These are phyloP conservation scores for Dasypolia templi DNA, from an alignment of 2,888 invertebrate genomes.

Conservation along the genomic window DNA sequence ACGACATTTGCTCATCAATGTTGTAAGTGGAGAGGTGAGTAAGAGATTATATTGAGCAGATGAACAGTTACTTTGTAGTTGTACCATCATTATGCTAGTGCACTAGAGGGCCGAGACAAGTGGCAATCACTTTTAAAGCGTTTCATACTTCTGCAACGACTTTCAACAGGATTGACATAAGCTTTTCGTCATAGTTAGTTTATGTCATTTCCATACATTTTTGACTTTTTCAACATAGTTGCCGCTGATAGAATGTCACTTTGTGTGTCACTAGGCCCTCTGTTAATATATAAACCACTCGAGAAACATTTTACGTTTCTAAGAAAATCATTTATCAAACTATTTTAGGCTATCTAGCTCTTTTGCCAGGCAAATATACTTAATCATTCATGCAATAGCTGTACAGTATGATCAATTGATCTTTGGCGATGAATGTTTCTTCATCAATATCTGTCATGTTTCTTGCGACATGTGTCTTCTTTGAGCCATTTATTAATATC, in stretches of 20 bases:
- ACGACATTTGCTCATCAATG: neutral
- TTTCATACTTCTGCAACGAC: neutral
- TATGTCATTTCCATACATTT: neutral
- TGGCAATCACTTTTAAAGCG: neutral
- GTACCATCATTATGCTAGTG: neutral
- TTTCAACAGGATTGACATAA: neutral
- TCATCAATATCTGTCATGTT: slow-evolving; percentile 5
- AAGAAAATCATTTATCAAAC: too few relatives aligned
- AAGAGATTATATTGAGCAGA: neutral
- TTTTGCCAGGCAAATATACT: neutral
- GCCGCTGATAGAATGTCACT: too few relatives aligned
- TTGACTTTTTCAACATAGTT: neutral
- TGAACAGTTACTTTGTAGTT: neutral
- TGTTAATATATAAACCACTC: neutral
- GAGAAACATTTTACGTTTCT: neutral
- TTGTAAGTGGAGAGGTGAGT: neutral
- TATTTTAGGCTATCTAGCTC: neutral
- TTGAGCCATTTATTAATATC: slow-evolving; percentile 32
- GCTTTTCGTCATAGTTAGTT: neutral
- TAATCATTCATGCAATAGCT: neutral
- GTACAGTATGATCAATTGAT: neutral
- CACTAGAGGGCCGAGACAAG: neutral
- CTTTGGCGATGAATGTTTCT: slow-evolving; percentile 7
- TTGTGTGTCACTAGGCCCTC: too few relatives aligned
- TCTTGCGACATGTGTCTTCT: neutral